Evolutionary conservation across 2,113 vertebrate species (phyloP), one percentile per base, ranked within the genome.

Genomic region (Dendropsophus ebraccatus): DNA sequence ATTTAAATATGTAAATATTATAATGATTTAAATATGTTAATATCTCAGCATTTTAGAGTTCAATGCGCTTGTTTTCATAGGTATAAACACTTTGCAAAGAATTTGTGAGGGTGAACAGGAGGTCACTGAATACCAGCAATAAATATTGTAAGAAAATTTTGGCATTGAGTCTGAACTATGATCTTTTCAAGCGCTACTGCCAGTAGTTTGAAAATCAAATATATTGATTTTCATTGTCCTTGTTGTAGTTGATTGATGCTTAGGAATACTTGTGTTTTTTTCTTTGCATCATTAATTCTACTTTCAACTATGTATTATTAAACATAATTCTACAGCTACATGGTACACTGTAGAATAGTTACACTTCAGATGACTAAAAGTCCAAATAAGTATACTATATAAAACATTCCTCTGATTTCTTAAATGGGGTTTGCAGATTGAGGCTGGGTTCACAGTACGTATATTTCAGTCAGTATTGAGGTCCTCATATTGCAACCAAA

Each of bases 101-200:
- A 32, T 83, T 84, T 60, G 32, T 84, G 50, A 84, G 52, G 70
- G 69, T 74, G 82, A 74, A 52, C 2, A 74, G 60, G 50, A 74
- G 82, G 69, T 60, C 32, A 74, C 25, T 58, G 47, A 19, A 75
- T 25, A 84, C 14, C 14, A 45, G 69, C 45, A 41, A 84, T 74
- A 84, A 74, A 84, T 84, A 74, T 41, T 58, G 50, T 19, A 73
- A 28, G 72, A 47, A 32, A 45, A 37, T 72, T 35, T 74, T 84
- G 25, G 52, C 52, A 28, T 54, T 73, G 82, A 72, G 23, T 37
- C 47, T 82, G 25, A 72, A 69, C 30, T 72, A 49, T 41, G 32
- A 74, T 74, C 69, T 58, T 84, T 84, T 83, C 60, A 84, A 60
- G 70, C 28, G 49, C 82, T 37, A 32, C 32, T 84, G 69, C 50